phyloP scores from a whole-genome alignment of 2,113 vertebrate species.

The Puma concolor region DNA sequence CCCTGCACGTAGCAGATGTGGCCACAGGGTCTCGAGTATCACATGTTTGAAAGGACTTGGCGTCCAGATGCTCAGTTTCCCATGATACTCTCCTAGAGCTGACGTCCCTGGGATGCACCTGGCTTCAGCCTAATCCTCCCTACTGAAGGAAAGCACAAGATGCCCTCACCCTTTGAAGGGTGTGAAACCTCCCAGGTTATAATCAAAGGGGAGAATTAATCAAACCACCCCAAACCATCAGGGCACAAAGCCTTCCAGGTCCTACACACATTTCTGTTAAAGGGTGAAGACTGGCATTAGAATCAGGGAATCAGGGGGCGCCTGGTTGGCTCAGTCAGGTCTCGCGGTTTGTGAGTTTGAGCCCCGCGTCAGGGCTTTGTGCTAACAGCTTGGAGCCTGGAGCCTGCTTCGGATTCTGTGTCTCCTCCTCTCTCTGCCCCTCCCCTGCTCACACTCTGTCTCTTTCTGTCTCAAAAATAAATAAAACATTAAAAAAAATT shows the following conservation, averaged over 20 bases:
- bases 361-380: too few species aligned
- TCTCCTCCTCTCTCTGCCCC: too few species aligned
- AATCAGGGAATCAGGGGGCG: neutral
- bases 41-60: neutral
- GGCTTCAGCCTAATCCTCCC: neutral
- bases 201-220: neutral
- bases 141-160: neutral
- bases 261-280: neutral
- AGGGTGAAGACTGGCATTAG: neutral
- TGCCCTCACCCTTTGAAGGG: neutral
- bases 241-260: neutral
- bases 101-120: neutral
- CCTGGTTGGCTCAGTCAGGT: too few species aligned
- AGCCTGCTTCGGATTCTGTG: too few species aligned
- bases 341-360: too few species aligned
- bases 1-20: neutral
- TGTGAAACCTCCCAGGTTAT: too few species aligned
- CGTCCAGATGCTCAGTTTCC: neutral
- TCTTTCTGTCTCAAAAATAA: too few species aligned
- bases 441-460: too few species aligned
- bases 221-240: neutral
- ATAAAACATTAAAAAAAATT: too few species aligned
- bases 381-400: too few species aligned
- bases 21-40: neutral
- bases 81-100: neutral